These are phyloP conservation scores for Torymus tubicola DNA, from an alignment of 2,888 invertebrate species.

Conservation along the genomic window DNA sequence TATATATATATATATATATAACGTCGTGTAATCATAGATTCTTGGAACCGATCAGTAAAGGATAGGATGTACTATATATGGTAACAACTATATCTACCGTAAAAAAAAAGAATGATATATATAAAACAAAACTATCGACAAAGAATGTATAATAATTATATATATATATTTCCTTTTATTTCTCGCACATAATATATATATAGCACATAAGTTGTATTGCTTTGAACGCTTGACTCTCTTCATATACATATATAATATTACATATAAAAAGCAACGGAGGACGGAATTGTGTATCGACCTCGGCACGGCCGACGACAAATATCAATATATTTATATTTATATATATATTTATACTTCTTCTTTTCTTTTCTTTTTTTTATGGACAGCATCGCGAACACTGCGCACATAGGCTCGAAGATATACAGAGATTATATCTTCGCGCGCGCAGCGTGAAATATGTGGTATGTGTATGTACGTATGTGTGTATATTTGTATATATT, in stretches of 20 bases:
- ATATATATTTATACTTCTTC: too few relatives aligned
- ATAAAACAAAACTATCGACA: not conserved
- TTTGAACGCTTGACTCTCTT: slow-evolving; percentile 51
- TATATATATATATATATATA: too few relatives aligned
- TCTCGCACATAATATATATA: slow-evolving; percentile 42
- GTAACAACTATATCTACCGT: too few relatives aligned
- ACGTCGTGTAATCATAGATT: too few relatives aligned
- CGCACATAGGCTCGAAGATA: slow-evolving; percentile 57
- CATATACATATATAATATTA: slow-evolving; percentile 50
- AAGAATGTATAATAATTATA: slow-evolving; percentile 28
- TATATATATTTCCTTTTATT: slow-evolving; percentile 46
- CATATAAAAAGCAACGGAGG: slow-evolving; percentile 59
- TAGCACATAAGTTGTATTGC: slow-evolving; percentile 25
- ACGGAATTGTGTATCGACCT: slow-evolving; percentile 53
- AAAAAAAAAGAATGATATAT: not conserved
- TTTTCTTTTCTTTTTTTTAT: not conserved
- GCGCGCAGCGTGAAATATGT: slow-evolving; percentile 17
- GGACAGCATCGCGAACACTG: slow-evolving; percentile 67
- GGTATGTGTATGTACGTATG: not conserved
- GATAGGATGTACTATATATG: too few relatives aligned
- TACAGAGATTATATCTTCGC: not conserved
- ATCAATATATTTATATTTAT: slow-evolving; percentile 20
- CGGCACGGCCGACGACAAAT: slow-evolving; percentile 44
- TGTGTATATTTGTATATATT: not conserved
- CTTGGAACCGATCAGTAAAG: too few relatives aligned